Percentiles rank a stretch among this genome's conserved stretches.
phyloP scores from a whole-genome alignment of 2,113 vertebrate species.

The Galemys pyrenaicus region DNA sequence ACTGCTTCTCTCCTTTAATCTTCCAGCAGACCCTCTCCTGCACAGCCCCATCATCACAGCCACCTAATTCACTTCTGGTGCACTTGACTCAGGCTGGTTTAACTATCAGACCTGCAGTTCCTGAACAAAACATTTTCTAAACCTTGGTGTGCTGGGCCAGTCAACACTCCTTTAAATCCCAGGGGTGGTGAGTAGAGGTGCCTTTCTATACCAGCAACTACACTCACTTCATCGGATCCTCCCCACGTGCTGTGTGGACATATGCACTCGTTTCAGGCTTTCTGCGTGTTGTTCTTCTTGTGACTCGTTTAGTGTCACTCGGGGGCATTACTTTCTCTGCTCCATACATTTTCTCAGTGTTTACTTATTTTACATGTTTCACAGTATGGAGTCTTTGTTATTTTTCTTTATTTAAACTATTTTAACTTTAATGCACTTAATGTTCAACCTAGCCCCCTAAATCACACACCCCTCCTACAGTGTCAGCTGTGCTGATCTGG shows the following conservation, averaged over 20 bases:
- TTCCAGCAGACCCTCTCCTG: neutral
- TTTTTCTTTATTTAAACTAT: neutral
- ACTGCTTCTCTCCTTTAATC: neutral
- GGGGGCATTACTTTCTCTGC: neutral
- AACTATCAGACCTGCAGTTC: neutral
- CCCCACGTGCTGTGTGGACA: neutral
- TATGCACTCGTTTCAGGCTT: neutral
- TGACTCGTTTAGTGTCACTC: neutral
- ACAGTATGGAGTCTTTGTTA: neutral
- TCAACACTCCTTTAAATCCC: neutral
- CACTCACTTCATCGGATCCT: neutral
- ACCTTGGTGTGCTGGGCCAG: neutral
- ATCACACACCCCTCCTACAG: no score
- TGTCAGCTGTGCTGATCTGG: no score
- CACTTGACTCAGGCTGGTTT: neutral
- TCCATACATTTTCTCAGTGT: neutral
- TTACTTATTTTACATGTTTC: neutral
- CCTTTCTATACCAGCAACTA: neutral
- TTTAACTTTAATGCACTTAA: neutral
- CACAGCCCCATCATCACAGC: no score
- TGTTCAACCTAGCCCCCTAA: neutral
- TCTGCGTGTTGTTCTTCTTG: neutral
- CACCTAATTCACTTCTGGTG: neutral
- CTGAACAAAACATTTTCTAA: neutral
- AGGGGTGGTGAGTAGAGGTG: rapidly evolving